Base-by-base conservation (phyloP, 2,888 invertebrate genomes). In the Subacronicta megacephala region DNA sequence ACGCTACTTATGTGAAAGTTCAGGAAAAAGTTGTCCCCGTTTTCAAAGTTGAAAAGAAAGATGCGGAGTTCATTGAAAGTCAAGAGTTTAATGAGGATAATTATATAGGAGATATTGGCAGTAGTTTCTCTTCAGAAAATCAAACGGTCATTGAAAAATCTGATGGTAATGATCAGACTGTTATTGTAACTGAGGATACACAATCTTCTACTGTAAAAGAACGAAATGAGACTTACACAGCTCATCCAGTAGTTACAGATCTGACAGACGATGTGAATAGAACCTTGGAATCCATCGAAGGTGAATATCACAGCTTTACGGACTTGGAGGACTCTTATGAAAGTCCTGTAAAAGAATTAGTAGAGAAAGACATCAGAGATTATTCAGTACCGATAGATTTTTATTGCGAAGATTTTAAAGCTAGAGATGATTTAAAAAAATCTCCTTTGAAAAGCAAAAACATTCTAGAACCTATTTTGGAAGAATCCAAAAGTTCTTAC, bases 11-110 rank as follows among this genome's bases (percentile, higher is more conserved):
- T 4, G 85, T 92, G 5, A 88, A 80, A 76, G 83, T 92, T 0
- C 82, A 82, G 55, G 82, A 85, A 35, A 78, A 72, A 17, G 46
- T 69, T 0, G 72, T 93, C 4, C 87, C 90, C 0, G 70, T 90
- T 0, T 85, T 78, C 12, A 87, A 87, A 77, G 63, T 88, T 0
- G 76, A 73, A 7, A 81, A 79, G 49, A 75, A 75, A 3, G 83
- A 77, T 0, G 51, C 66, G 0, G 91, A 93, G 62, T 93, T 93
- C 49, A 89, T 93, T 43, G 90, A 93, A 29, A 89, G 90, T 56
- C 92, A 93, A 72, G 94, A 94, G 50, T 94, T 93, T 51, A 90
- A 82, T 38, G 94, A 94, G 66, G 94, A 94, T 71, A 89, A 88
- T 49, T 94, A 93, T 75, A 79, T 93, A 36, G 85, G 81, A 9